Evolutionary conservation across 2,797 vertebrate genomes (phyloP), one percentile per base, ranked within the genome.

Genomic region (Chiloscyllium punctatum): DNA sequence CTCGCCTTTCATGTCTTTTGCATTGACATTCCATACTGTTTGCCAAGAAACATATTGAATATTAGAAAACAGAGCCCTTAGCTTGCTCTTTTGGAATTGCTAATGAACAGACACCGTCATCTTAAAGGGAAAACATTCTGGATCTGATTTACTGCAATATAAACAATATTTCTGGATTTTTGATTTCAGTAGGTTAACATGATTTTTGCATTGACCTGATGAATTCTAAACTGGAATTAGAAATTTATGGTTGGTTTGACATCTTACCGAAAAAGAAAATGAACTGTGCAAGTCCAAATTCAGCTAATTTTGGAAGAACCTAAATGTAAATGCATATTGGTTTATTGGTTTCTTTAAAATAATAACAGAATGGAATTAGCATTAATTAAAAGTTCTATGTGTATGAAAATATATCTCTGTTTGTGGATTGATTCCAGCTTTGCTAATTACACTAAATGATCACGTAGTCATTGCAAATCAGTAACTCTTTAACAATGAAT

Each of bases 11-110:
- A 51, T 72, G 27, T 94, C 23, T 72, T 51, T 72, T 25, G 72
- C 42, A 71, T 72, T 71, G 92, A 94, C 42, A 72, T 94, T 94
- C 92, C 92, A 94, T 68, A 51, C 23, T 51, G 25, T 72, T 94
- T 71, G 92, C 92, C 92, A 94, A 94, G 68, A 94, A 94, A 94
- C 92, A 94, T 74, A 94, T 51, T 94, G 69, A 72, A 62, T 51
- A 94, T 94, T 72, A 30, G 92, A 72, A 94, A 94, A 72, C 69
- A 72, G 69, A 27, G 69, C 18, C 68, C 37, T 72, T 94, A 92
- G 23, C 66, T 74, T 72, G 25, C 68, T 48, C 92, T 72, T 37
- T 30, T 94, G 69, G 68, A 94, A 71, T 94, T 94, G 92, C 33
- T 72, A 94, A 94, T 6, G 92, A 94, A 48, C 92, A 94, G 68